Evolutionary conservation across 1,140 invertebrate genomes (phyloP).

Genomic region (Nomia melanderi): DNA sequence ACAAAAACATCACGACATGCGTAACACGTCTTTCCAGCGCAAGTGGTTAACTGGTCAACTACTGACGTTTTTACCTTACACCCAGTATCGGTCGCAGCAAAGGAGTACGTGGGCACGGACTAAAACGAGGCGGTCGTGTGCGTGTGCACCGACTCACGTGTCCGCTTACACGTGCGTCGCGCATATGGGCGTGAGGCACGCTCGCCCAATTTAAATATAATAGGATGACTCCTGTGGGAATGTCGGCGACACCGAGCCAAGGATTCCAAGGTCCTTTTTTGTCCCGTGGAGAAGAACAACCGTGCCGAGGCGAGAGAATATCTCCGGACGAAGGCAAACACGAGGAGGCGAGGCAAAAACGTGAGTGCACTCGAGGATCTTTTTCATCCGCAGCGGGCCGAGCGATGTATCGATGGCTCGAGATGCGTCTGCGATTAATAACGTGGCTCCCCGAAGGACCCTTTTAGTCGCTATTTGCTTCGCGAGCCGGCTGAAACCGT

Average conservation of each 20-base stretch:
- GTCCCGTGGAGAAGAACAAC: conserved; percentile 43
- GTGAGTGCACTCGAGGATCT: conserved; percentile 45
- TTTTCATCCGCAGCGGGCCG: conserved; percentile 8
- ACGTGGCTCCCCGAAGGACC: conserved; percentile 33
- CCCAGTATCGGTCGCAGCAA: background rate
- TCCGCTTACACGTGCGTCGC: background rate
- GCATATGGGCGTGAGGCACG: conserved; percentile 29
- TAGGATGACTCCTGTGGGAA: conserved; percentile 65
- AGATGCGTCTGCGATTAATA: conserved; percentile 61
- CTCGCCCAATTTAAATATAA: conserved; percentile 69
- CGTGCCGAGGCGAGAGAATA: background rate
- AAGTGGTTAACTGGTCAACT: too few species aligned
- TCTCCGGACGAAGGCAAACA: background rate
- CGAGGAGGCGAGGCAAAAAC: conserved; percentile 11
- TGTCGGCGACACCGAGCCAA: conserved; percentile 57
- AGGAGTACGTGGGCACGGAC: background rate
- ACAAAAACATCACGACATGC: too few species aligned
- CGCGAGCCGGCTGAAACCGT: background rate
- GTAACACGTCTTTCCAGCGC: too few species aligned
- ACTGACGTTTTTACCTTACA: too few species aligned
- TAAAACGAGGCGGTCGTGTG: conserved; percentile 6
- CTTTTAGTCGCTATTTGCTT: conserved; percentile 48
- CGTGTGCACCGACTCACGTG: conserved; percentile 10
- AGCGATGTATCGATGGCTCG: conserved; percentile 20
- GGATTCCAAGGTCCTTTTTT: conserved; percentile 66